Conservation (phyloP, 2,888 invertebrate genomes). For the Eupithecia vulgata region DNA sequence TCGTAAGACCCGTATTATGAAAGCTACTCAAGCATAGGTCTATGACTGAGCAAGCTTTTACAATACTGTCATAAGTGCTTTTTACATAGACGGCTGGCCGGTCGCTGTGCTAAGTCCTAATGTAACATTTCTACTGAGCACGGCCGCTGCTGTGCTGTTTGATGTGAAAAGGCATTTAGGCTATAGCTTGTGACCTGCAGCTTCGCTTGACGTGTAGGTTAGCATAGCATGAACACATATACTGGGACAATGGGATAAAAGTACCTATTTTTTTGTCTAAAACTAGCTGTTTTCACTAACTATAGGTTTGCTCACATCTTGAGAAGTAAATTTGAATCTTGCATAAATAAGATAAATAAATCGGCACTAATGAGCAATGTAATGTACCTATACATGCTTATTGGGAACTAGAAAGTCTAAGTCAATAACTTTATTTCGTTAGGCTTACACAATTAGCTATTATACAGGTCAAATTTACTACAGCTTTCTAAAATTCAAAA, state of each 20-base stretch:
- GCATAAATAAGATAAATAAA: not conserved
- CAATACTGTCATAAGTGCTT: no score
- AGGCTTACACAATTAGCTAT: no score
- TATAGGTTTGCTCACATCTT: not conserved
- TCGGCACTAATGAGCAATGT: not conserved
- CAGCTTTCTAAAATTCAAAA: no score
- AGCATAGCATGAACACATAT: not conserved
- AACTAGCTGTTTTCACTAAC: not conserved
- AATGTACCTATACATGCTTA: not conserved
- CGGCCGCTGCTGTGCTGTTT: not conserved
- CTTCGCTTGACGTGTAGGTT: slow-evolving; percentile 1
- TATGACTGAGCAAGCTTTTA: no score
- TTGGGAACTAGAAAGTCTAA: not conserved
- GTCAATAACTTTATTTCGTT: no score
- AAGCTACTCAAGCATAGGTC: no score
- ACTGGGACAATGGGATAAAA: not conserved
- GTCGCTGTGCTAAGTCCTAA: not conserved
- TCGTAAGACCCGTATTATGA: no score
- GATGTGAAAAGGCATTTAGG: not conserved
- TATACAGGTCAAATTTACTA: no score
- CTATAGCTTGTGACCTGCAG: slow-evolving; percentile 1
- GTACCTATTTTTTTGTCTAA: not conserved
- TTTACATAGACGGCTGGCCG: not conserved
- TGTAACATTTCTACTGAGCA: not conserved
- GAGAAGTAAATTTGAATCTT: not conserved